Base-by-base conservation (phyloP, 2,113 vertebrate genomes). In the Dryoscopus gambensis region DNA sequence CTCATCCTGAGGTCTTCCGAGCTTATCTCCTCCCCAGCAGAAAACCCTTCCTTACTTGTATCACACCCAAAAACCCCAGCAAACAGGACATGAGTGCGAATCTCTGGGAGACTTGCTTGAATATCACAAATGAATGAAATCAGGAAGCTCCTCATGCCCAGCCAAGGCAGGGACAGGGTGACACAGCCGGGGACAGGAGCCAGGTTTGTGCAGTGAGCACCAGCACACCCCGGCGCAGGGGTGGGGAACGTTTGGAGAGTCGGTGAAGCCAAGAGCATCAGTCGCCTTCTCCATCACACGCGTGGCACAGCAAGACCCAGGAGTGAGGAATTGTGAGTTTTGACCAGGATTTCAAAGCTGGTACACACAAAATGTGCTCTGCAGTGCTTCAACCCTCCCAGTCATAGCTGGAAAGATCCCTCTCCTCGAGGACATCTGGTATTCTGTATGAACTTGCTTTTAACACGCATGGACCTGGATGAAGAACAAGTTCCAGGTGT, bases 71-170 rank as follows among this genome's bases (percentile, higher is more conserved):
- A 70, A 60, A 71, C 0, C 0, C 13, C 7, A 69, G 31, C 30
- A 60, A 75, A 10, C 13, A 46, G 40, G 57, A 71, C 16, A 12
- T 0, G 3, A 3, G 18, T 24, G 13, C 0, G 0, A 30, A 68
- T 20, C 33, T 80, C 23, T 52, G 25, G 11, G 31, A 92, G 27
- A 47, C 10, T 13, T 50, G 13, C 33, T 81, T 50, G 33, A 73
- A 90, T 85, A 80, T 27, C 3, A 47, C n/a, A 2, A 55, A 78
- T 16, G 22, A 90, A 63, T 24, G 7, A 70, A 90, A 63, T n/a
- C 31, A 56, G 6, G 7, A 52, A 84, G 62, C 37, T 94, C 65
- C 79, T 87, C 31, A 25, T 37, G 44, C 13, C 31, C 33, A 62
- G 15, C 33, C 17, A 47, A 73, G 28, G 25, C 15, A 78, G 13